Percentiles rank a stretch among this genome's conserved stretches.
These are phyloP conservation scores for Neoascia interrupta DNA, from an alignment of 2,888 invertebrate genomes.

Conservation along the genomic window DNA sequence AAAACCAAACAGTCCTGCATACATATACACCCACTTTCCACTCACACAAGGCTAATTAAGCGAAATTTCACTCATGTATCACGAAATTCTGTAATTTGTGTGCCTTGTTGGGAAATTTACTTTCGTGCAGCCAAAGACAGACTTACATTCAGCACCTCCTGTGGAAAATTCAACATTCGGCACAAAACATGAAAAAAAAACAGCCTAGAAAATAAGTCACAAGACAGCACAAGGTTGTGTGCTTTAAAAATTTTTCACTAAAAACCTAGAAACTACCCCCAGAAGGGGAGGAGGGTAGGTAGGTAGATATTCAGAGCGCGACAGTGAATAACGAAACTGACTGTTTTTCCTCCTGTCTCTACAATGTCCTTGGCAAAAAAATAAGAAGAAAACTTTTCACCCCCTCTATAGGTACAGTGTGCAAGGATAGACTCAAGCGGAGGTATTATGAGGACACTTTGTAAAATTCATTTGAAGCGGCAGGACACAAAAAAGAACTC, in stretches of 20 bases:
- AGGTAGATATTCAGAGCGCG: too few relatives aligned
- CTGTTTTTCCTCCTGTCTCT: conserved; percentile 28
- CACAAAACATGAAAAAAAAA: too few relatives aligned
- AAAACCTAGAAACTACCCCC: not conserved
- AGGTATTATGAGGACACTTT: conserved; percentile 35
- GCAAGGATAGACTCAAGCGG: conserved; percentile 34
- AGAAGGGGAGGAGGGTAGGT: too few relatives aligned
- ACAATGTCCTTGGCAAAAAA: conserved; percentile 45
- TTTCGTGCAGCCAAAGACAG: conserved; percentile 52
- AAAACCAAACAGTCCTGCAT: not conserved
- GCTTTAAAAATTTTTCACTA: conserved; percentile 47
- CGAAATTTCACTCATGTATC: conserved; percentile 62
- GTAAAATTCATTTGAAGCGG: conserved; percentile 25
- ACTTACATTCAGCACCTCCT: too few relatives aligned
- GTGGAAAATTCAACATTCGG: conserved; percentile 15
- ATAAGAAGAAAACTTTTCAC: not conserved
- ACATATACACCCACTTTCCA: conserved; percentile 2
- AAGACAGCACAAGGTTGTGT: conserved; percentile 57
- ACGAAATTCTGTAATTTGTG: conserved; percentile 63
- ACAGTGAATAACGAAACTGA: too few relatives aligned
- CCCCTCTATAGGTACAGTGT: not conserved
- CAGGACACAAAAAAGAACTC: not conserved
- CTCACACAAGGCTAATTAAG: conserved; percentile 57
- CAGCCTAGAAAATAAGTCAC: conserved; percentile 10
- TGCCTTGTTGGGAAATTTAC: conserved; percentile 57